A percentile compares a stretch with the other conserved stretches of the same genome.
phyloP scores from a whole-genome alignment of 1,140 invertebrate species.

The Heliothis subflexa region DNA sequence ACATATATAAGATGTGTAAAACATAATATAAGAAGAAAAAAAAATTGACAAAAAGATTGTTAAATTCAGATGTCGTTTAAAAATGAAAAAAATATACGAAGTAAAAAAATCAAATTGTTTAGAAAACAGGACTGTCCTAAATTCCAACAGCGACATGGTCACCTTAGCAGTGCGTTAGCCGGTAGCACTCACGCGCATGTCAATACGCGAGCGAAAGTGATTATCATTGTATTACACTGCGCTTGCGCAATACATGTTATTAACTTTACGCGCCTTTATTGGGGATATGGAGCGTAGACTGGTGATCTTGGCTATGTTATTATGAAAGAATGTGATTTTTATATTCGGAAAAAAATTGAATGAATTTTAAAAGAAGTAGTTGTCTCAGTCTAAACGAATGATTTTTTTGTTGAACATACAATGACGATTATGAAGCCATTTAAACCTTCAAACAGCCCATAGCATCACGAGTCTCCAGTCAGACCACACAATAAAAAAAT shows the following conservation, averaged over 20 bases:
- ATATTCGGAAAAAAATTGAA: background rate
- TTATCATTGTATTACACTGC: conserved; percentile 27
- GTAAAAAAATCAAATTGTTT: background rate
- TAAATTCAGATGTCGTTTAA: too few relatives aligned
- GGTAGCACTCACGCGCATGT: conserved; percentile 43
- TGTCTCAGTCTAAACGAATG: too few relatives aligned
- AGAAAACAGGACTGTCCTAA: background rate
- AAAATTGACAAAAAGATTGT: too few relatives aligned
- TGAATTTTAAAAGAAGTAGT: background rate
- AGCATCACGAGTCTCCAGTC: too few relatives aligned
- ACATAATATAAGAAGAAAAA: too few relatives aligned
- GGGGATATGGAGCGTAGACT: background rate
- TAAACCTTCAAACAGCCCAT: too few relatives aligned
- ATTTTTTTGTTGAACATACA: background rate
- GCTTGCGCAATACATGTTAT: conserved; percentile 40
- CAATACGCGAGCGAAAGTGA: conserved; percentile 47
- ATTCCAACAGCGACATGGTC: background rate
- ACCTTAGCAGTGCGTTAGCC: conserved; percentile 36
- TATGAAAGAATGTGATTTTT: background rate
- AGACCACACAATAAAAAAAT: too few relatives aligned
- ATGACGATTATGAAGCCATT: background rate
- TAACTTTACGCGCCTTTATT: background rate
- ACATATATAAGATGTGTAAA: too few relatives aligned
- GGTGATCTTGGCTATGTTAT: background rate
- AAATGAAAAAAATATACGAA: too few relatives aligned